Evolutionary conservation across 2,888 invertebrate genomes (phyloP).

Genomic region (Pinctada fucata): DNA sequence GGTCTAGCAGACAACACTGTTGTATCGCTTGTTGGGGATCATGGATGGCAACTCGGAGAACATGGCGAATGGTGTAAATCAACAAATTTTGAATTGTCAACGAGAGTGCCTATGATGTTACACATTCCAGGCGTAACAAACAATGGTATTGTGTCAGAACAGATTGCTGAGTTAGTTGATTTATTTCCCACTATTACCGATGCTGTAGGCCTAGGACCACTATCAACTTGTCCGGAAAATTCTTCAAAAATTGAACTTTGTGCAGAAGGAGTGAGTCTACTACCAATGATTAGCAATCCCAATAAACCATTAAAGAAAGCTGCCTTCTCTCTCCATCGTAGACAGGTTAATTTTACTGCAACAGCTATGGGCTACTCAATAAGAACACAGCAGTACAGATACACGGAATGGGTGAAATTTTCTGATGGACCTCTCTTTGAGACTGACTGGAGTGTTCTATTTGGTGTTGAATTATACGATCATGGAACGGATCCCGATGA

Average conservation of each 20-base stretch:
- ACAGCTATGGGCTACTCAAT: no score
- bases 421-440: no score
- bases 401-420: no score
- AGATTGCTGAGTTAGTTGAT: constrained; percentile 57
- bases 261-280: constrained; percentile 44
- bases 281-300: no score
- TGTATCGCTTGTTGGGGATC: constrained; percentile 57
- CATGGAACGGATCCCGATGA: no score
- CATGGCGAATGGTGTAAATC: constrained; percentile 61
- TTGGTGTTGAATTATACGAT: no score
- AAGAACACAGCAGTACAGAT: no score
- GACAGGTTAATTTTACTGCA: no score
- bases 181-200: constrained; percentile 59
- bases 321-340: no score
- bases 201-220: constrained; percentile 42
- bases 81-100: constrained; percentile 64
- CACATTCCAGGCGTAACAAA: constrained; percentile 60
- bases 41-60: constrained; percentile 38
- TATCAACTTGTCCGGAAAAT: constrained; percentile 46
- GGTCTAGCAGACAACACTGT: constrained; percentile 53
- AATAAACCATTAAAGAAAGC: no score
- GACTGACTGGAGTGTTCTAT: no score
- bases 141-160: constrained; percentile 25
- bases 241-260: constrained; percentile 43
- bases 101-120: constrained; percentile 62